phyloP scores from a whole-genome alignment of 2,888 invertebrate genomes.

The Thymelicus sylvestris region DNA sequence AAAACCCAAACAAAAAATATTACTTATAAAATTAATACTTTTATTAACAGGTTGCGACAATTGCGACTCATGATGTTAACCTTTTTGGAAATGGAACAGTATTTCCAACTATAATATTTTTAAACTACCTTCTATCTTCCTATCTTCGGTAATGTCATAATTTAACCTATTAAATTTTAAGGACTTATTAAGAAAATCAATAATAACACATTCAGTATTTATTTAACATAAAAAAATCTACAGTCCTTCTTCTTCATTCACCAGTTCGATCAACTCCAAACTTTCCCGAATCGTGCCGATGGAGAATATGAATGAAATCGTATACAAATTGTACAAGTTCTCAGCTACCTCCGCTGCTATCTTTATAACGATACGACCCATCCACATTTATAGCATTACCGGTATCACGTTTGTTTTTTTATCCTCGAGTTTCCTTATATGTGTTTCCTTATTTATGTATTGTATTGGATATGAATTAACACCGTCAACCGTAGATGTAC shows the following conservation, averaged over 20 bases:
- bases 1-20: no score
- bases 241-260: constrained; percentile 68
- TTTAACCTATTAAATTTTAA: not conserved
- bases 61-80: no score
- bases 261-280: constrained; percentile 65
- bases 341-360: constrained; percentile 65
- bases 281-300: constrained; percentile 68
- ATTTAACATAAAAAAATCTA: constrained; percentile 40
- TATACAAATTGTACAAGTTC: constrained; percentile 68
- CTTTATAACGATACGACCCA: constrained; percentile 69
- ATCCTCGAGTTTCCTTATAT: constrained; percentile 7
- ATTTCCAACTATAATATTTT: no score
- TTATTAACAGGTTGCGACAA: no score
- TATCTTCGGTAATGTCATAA: not conserved
- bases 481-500: not conserved
- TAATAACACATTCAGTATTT: not conserved
- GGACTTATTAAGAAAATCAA: no score
- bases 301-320: constrained; percentile 68
- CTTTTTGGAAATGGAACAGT: no score
- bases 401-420: not conserved
- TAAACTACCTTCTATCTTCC: not conserved
- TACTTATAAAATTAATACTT: no score
- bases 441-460: no score
- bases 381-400: constrained; percentile 63
- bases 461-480: not conserved